Evolutionary conservation across 1,140 invertebrate genomes (phyloP), one percentile per base, ranked within the genome.

Genomic region (Drosophila navojoa): DNA sequence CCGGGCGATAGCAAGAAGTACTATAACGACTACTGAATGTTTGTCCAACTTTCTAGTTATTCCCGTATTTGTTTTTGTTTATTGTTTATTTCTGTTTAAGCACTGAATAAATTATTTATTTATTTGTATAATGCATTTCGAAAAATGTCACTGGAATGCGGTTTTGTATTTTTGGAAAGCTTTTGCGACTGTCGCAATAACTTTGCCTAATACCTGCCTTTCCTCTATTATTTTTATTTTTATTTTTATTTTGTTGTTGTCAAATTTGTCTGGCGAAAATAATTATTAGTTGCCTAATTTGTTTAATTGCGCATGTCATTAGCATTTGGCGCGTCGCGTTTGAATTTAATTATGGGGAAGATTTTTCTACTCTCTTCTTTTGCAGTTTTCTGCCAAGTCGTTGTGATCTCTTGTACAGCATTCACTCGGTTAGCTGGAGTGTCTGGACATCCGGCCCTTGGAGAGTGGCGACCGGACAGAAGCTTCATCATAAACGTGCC

Each of bases 81-180:
- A 71, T 69, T 71, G 58, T 76, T 77, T 79, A 74, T 71, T 79
- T 22, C 78, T 62, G 62, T 54, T 71, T 86, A 78, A 82, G 81
- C 67, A 52, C 49, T 55, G 58, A 84, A 89, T 89, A 89, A 89
- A 89, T 84, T 89, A 89, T 89, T 89, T 89, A 89, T 89, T 89
- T 89, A 89, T 89, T 89, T 89, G 71, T 80, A 72, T 71, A 86
- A 49, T 80, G 68, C 69, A 71, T 72, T 70, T 58, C 16, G 22
- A 32, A 19, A 68, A 45, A 38, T 40, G 38, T 32, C 19, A 6
- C 15, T 16, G 54, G 74, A 85, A 86, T 85, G 69, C 40, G 40
- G 74, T 44, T 38, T 11, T 38, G 4, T 38, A 11, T 11, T 13
- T 38, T 58, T 0, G 2, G 25, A 47, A 79, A 44, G 62, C 62